phyloP scores from a whole-genome alignment of 2,797 vertebrate genomes.

The Coregonus suidteri region DNA sequence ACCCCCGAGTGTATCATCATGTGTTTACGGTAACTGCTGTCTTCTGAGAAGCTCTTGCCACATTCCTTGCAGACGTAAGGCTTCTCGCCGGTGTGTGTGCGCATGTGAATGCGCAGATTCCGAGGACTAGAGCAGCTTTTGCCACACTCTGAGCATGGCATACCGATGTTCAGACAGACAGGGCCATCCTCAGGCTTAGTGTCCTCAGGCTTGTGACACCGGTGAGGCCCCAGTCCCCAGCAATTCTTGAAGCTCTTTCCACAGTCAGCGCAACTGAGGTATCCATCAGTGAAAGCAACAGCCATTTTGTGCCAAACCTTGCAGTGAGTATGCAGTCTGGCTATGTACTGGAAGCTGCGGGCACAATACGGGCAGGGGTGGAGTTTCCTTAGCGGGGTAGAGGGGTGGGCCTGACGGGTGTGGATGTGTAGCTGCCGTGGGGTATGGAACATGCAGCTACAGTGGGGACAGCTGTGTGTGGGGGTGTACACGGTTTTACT shows the following conservation, averaged over 20 bases:
- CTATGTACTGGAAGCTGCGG: conserved; percentile 56
- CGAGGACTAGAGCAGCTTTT: conserved; percentile 74
- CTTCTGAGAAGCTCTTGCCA: conserved; percentile 73
- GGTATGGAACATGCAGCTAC: no score
- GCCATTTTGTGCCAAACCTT: conserved; percentile 73
- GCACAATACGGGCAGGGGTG: conserved; percentile 41
- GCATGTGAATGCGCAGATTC: conserved; percentile 75
- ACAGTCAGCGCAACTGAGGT: conserved; percentile 73
- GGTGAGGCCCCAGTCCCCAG: conserved; percentile 77
- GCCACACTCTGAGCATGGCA: conserved; percentile 71
- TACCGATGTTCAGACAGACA: conserved; percentile 68
- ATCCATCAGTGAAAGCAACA: conserved; percentile 64
- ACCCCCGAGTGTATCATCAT: conserved; percentile 76
- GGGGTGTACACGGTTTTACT: no score
- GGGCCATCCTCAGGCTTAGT: conserved; percentile 59
- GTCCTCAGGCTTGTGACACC: conserved; percentile 62
- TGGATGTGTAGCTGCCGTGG: no score
- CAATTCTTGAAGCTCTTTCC: conserved; percentile 73
- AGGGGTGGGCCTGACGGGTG: no score
- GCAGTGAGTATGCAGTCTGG: conserved; percentile 25
- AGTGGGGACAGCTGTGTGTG: no score
- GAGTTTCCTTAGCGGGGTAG: no score
- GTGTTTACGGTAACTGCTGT: conserved; percentile 60
- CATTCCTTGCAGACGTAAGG: conserved; percentile 76
- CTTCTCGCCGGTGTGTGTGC: conserved; percentile 77